A percentile compares a stretch with the other conserved stretches of the same genome.
Conservation (phyloP, 2,888 invertebrate species). For the Cabera pusaria region DNA sequence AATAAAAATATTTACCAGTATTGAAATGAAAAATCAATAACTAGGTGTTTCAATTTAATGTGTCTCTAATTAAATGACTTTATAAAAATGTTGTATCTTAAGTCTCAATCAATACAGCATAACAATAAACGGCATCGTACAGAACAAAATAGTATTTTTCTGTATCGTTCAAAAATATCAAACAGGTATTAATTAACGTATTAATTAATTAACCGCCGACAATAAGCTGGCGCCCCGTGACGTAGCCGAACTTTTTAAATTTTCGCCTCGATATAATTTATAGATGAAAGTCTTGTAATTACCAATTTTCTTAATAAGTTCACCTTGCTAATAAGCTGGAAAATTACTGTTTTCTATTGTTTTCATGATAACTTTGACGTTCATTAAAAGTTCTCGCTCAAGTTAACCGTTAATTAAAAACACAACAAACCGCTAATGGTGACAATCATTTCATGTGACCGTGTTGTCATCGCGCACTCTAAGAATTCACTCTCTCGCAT, state of each 20-base stretch:
- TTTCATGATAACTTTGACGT: conserved; percentile 19
- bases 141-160: no score
- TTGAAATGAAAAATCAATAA: no score
- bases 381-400: conserved; percentile 24
- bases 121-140: no score
- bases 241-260: conserved; percentile 38
- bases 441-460: not conserved
- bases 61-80: no score
- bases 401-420: conserved; percentile 22
- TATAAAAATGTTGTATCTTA: no score
- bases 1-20: conserved; percentile 2
- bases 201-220: conserved; percentile 34
- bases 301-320: conserved; percentile 28
- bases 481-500: conserved; percentile 1
- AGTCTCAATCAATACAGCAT: no score
- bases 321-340: conserved; percentile 33
- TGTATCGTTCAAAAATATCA: conserved; percentile 12
- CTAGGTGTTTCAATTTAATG: no score
- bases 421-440: conserved; percentile 4
- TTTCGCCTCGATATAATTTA: conserved; percentile 31
- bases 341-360: conserved; percentile 32
- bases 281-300: conserved; percentile 23
- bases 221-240: conserved; percentile 24
- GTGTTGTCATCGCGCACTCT: conserved; percentile 3
- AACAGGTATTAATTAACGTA: conserved; percentile 31